Evolutionary conservation across 2,888 invertebrate genomes (phyloP).

Genomic region (Cantharis lateralis): DNA sequence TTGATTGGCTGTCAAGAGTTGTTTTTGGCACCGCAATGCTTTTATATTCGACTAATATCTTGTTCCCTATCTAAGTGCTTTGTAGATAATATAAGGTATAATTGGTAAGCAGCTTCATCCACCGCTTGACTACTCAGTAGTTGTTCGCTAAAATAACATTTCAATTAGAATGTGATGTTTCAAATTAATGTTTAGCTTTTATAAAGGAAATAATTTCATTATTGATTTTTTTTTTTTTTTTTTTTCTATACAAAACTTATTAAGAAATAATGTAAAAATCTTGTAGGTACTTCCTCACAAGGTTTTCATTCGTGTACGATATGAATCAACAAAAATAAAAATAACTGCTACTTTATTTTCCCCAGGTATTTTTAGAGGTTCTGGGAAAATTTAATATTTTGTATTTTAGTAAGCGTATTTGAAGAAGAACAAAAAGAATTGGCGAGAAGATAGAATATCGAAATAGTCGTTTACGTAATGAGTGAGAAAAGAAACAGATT

Average conservation of each 20-base stretch:
- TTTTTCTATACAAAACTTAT: not conserved
- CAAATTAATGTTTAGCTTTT: not conserved
- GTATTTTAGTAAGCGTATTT: no score
- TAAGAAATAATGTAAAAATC: not conserved
- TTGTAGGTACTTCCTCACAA: not conserved
- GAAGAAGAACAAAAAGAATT: no score
- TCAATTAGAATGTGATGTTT: conserved; percentile 30
- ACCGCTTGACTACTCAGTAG: conserved; percentile 19
- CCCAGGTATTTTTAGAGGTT: not conserved
- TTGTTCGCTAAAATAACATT: conserved; percentile 16
- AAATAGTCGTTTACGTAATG: no score
- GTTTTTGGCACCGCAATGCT: conserved; percentile 46
- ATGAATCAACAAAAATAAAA: not conserved
- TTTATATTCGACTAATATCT: conserved; percentile 49
- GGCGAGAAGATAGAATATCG: no score
- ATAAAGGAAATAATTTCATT: not conserved
- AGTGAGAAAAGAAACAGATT: no score
- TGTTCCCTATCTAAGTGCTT: conserved; percentile 41
- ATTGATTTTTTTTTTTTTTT: not conserved
- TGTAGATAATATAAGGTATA: conserved; percentile 33
- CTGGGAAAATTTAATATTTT: no score
- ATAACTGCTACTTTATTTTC: not conserved
- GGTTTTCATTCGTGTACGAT: not conserved
- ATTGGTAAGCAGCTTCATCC: conserved; percentile 30
- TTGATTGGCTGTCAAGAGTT: conserved; percentile 48